Evolutionary conservation across 2,797 vertebrate genomes (phyloP).

Genomic region (Mallotus villosus): DNA sequence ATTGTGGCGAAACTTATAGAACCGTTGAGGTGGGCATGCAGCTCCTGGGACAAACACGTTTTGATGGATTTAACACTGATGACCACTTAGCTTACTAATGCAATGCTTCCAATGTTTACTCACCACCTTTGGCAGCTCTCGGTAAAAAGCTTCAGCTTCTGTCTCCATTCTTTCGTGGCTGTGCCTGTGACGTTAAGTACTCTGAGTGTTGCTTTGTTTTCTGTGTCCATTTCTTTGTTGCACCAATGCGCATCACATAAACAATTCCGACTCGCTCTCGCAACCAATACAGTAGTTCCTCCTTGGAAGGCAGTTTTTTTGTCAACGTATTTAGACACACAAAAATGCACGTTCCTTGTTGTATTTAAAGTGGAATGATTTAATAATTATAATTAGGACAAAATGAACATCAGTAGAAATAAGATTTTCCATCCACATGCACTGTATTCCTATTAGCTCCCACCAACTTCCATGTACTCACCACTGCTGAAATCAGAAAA

Average conservation of each 20-base stretch:
- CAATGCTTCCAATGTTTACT: conserved; percentile 21
- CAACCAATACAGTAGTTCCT: conserved; percentile 38
- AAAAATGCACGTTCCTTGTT: conserved; percentile 23
- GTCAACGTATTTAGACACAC: background rate
- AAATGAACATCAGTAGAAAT: conserved; percentile 39
- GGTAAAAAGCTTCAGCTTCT: conserved; percentile 64
- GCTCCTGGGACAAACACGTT: conserved; percentile 77
- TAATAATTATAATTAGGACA: conserved; percentile 57
- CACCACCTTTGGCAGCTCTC: conserved; percentile 78
- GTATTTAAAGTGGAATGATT: conserved; percentile 51
- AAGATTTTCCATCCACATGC: conserved; percentile 35
- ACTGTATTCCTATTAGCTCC: background rate
- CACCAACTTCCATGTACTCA: background rate
- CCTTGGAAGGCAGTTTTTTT: background rate
- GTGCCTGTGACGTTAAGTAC: no score
- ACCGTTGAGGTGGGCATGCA: conserved; percentile 95
- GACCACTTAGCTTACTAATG: background rate
- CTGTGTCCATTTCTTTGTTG: conserved; percentile 47
- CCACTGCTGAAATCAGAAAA: background rate
- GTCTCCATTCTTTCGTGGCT: conserved; percentile 58
- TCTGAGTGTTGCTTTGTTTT: conserved; percentile 40
- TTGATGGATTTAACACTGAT: background rate
- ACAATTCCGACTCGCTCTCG: conserved; percentile 10
- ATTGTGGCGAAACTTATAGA: conserved; percentile 89
- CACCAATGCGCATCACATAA: conserved; percentile 51